These are phyloP conservation scores for Litocranius walleri DNA, from an alignment of 2,113 vertebrate genomes.

Conservation along the genomic window DNA sequence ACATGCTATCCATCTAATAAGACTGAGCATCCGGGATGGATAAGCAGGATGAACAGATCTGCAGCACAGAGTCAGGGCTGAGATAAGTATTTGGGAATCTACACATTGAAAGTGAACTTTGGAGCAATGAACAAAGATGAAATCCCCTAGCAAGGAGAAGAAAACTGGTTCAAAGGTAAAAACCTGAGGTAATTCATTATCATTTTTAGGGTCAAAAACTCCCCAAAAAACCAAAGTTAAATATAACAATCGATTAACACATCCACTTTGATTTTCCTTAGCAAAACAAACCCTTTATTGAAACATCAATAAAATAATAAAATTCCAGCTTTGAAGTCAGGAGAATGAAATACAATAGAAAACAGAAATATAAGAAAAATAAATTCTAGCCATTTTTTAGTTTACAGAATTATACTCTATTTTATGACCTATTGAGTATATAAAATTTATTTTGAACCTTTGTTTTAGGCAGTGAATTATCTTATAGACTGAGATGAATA, in stretches of 20 bases:
- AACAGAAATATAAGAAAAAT: neutral
- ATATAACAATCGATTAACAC: neutral
- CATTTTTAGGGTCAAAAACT: neutral
- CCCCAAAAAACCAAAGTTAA: neutral
- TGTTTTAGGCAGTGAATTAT: neutral
- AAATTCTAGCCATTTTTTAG: neutral
- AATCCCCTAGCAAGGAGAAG: neutral
- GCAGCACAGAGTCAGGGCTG: neutral
- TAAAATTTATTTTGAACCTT: neutral
- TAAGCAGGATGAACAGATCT: neutral
- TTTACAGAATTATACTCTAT: neutral
- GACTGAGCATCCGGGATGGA: neutral
- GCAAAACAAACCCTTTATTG: neutral
- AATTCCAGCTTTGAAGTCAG: neutral
- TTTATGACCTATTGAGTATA: neutral
- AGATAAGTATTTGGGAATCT: neutral
- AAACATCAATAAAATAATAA: neutral
- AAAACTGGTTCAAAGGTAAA: neutral
- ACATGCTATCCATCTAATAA: neutral
- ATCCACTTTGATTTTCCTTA: neutral
- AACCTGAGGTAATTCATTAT: neutral
- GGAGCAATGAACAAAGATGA: neutral
- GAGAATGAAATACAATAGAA: neutral
- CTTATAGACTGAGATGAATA: neutral
- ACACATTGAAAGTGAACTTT: neutral